Evolutionary conservation across 2,113 vertebrate species (phyloP).

Genomic region (Pogonocichla stellata): DNA sequence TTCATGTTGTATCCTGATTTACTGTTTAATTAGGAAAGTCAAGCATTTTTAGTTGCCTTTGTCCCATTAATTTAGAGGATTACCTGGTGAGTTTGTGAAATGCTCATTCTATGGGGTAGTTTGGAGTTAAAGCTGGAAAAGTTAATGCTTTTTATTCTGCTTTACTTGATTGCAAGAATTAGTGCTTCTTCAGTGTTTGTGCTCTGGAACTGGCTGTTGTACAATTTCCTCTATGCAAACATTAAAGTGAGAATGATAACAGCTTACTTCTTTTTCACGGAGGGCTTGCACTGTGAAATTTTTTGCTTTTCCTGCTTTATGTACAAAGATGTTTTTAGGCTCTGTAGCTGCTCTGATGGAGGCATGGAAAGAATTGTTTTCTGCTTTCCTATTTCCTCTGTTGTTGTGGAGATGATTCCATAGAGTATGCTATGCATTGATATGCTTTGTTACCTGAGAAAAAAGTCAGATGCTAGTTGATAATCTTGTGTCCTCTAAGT

Average conservation of each 20-base stretch:
- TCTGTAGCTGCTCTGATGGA: not conserved
- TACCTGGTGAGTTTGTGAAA: not conserved
- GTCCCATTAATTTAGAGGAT: not conserved
- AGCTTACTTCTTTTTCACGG: not conserved
- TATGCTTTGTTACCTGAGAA: not conserved
- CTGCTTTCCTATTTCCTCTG: not conserved
- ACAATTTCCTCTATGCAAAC: not conserved
- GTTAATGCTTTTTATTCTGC: not conserved
- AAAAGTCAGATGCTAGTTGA: not conserved
- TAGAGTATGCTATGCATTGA: not conserved
- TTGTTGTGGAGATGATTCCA: not conserved
- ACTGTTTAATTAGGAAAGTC: not conserved
- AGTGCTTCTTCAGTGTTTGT: not conserved
- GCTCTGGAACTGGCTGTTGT: not conserved
- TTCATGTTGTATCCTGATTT: not conserved
- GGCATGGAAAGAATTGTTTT: not conserved
- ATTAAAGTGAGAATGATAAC: not conserved
- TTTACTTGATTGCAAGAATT: not conserved
- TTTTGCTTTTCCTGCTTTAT: not conserved
- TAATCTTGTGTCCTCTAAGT: not conserved
- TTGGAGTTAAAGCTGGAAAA: not conserved
- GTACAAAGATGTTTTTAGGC: not conserved
- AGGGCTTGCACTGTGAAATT: not conserved
- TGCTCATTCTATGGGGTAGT: not conserved
- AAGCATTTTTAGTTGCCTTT: not conserved